These are phyloP conservation scores for Lynx canadensis DNA, from an alignment of 2,113 vertebrate species.

Conservation along the genomic window DNA sequence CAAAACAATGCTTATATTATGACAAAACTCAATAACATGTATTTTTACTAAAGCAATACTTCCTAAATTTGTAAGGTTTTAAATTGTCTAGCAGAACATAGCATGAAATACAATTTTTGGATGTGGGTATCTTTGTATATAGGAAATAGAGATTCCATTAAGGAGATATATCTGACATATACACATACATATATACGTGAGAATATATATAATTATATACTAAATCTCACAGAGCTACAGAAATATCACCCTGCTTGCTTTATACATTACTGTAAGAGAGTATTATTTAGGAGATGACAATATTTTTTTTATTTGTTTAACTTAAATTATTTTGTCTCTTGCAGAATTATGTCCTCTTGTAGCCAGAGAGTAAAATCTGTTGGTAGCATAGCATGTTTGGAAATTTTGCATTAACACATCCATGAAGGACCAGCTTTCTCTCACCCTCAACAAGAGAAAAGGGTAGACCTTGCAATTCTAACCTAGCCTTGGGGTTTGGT, in stretches of 20 bases:
- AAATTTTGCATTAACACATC: neutral
- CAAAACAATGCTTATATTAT: neutral
- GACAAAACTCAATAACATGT: neutral
- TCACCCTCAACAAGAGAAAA: neutral
- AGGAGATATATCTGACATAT: conserved; percentile 17
- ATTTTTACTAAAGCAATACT: conserved; percentile 36
- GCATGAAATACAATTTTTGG: neutral
- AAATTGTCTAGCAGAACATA: neutral
- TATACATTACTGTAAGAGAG: conserved; percentile 13
- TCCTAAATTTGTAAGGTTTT: conserved; percentile 19
- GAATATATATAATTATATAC: neutral
- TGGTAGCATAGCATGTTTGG: neutral
- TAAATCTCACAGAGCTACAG: conserved; percentile 39
- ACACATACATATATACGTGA: neutral
- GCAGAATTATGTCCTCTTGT: neutral
- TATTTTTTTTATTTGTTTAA: neutral
- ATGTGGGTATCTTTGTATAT: neutral
- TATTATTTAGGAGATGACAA: conserved; percentile 28
- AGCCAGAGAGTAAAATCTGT: neutral
- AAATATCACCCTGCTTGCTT: neutral
- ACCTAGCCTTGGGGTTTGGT: neutral
- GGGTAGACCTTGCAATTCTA: neutral
- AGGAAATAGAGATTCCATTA: conserved; percentile 1
- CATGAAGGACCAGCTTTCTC: neutral
- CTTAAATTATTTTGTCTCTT: conserved; percentile 32